Base-by-base conservation (phyloP, 1,140 invertebrate genomes). In the Chlorops oryzae region DNA sequence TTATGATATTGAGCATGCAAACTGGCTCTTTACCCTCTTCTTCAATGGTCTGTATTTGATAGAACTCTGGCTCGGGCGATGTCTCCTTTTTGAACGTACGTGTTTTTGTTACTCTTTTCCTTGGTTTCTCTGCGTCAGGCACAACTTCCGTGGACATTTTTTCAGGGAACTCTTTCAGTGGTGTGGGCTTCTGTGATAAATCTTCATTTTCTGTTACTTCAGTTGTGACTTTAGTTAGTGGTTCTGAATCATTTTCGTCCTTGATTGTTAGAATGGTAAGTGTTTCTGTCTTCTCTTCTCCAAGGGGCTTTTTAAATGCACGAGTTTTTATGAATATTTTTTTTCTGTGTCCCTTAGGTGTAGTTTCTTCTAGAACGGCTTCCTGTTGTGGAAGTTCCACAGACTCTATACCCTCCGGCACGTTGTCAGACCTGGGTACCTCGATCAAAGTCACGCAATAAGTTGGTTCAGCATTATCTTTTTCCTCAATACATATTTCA, bases 141-240 rank as follows among this genome's bases (percentile, higher is more conserved):
- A 61, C 53, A 35, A 68, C 63, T 56, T 75, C 70, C 25, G 72
- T 59, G 18, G 75, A 65, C 13, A 67, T 66, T 61, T 79, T 75
- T 50, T 74, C 65, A 3, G 72, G 68, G 17, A 68, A 37, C 32
- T 66, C 65, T 10, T 70, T 56, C 45, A 67, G 63, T 0, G 63
- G 61, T 47, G 59, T 63, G 5, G 63, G 59, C 25, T 46, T 24
- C 5, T 43, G 54, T 5, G 47, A 51, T 15, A 50, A 43, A 42
- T 69, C 63, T 18, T 65, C 56, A 20, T 50, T 28, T 9, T 60
- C 54, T 17, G 63, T 35, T 43, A 61, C 50, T 50, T 70, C 61
- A 17, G 63, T 54, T 23, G 57, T 45, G 17, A 67, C 64, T 32
- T 41, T 61, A 22, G 64, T 61, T 15, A 59, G 20, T 7, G 64